Evolutionary conservation across 2,113 vertebrate genomes (phyloP), one percentile per base, ranked within the genome.

Genomic region (Chelonoidis abingdonii): DNA sequence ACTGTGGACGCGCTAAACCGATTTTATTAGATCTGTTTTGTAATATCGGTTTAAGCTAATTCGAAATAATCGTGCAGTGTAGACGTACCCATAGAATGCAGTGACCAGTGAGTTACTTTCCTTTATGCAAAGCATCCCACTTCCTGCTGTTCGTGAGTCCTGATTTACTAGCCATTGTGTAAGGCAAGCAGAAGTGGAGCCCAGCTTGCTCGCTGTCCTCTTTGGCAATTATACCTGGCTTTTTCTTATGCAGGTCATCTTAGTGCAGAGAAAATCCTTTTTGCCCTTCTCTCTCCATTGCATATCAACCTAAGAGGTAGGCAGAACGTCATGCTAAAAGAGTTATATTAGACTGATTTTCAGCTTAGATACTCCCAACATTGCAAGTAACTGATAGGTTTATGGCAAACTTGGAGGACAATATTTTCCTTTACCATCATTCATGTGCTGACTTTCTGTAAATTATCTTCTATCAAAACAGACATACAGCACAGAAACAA

Each of bases 381-480:
- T 16, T 84, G 4, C 47, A 80, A 57, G n/a, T 27, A n/a, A 21
- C 75, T 2, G 2, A 41, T 69, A 76, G 4, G 12, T 69, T 91
- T 65, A 88, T 21, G n/a, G 57, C 54, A 78, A 83, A 89, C 62
- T 22, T 53, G 5, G 35, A 22, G 75, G 72, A 38, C 1, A 8
- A 5, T 25, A 5, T 83, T 44, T 86, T 79, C 3, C 9, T 5
- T 44, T 86, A 44, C 0, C 19, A 14, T 83, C 85, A 12, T 47
- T 76, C 75, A 76, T 21, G 35, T 89, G 57, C 21, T n/a, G 8
- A 2, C 29, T 86, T 90, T 65, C 49, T 75, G 50, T 72, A 94
- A 84, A 83, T 22, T 22, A 86, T 72, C 4, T 5, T 44, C 35
- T 16, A 38, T 4, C 0, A 0, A n/a, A 49, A 35, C 22, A 57